Evolutionary conservation across 2,797 vertebrate genomes (phyloP).

Genomic region (Ciconia nigra): DNA sequence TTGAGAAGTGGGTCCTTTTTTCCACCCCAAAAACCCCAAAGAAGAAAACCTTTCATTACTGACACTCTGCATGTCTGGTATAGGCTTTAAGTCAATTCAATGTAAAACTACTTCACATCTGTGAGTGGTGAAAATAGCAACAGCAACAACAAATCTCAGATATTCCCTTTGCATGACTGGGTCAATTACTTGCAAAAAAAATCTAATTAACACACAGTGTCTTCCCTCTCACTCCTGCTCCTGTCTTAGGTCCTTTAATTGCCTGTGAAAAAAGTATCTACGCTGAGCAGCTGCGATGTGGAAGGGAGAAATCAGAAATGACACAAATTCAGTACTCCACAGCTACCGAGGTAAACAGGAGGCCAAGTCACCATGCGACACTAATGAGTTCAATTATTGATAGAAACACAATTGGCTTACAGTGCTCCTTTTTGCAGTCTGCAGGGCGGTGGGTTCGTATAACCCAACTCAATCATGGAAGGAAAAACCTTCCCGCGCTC

Average conservation of each 20-base stretch:
- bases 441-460: fast-evolving
- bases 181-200: slow-evolving; percentile 3
- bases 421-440: not conserved
- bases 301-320: not conserved
- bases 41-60: not conserved
- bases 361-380: fast-evolving
- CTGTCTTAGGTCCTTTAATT: not conserved
- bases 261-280: not conserved
- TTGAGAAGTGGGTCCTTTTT: not conserved
- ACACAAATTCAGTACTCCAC: not conserved
- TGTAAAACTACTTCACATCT: not conserved
- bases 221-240: not conserved
- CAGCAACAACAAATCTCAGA: not conserved
- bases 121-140: not conserved
- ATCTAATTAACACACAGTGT: not conserved
- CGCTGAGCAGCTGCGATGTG: fast-evolving
- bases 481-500: not conserved
- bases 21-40: not conserved
- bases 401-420: not conserved
- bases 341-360: not conserved
- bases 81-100: not conserved
- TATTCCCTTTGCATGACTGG: not conserved
- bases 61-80: not conserved
- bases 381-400: not conserved
- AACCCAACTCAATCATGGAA: not conserved